Evolutionary conservation across 23 tunicate genomes (phyloP), one percentile per base, ranked within the genome.

Genomic region (Aplidium turbinatum): DNA sequence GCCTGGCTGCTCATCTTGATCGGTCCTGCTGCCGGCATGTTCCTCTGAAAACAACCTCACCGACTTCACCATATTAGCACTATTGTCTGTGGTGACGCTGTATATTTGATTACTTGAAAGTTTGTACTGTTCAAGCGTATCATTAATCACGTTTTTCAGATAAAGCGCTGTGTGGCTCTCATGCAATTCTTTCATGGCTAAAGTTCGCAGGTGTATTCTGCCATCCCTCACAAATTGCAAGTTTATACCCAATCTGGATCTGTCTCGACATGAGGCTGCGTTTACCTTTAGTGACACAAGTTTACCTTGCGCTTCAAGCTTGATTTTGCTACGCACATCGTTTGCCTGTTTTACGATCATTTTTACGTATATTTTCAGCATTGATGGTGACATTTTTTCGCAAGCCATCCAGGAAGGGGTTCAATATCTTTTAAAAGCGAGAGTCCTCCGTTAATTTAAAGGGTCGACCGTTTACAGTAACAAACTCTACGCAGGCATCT

Each of bases 391-490:
- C 33, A 24, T 74, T 23, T 40, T 57, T 1, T 34, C 2, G 13
- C 29, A 29, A 29, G 29, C 31, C 6, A 42, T 56, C 38, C 63
- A 57, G 27, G 52, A 77, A 7, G 24, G 72, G 82, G 50, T 63
- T 45, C 4, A 77, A 54, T 6, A 77, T 46, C 63, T 77, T 77
- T 48, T 58, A 40, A 38, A 77, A 77, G 21, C 82, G 72, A 19
- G 72, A 61, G 35, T 77, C 82, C 13, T 77, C 72, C 30, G 63
- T 46, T 23, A 77, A 16, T 77, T 38, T 47, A 40, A 77, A 77
- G 33, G 82, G 82, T 63, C 72, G 23, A 3, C 82, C 82, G 50
- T 77, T 77, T n/a, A 63, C 72, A 47, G 82, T 77, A 21, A 63
- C 82, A 54, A 77, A 22, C 63, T 77, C 60, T 24, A 77, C 31